These are phyloP conservation scores for Malthinus flaveolus DNA, from an alignment of 2,888 invertebrate species.

Conservation along the genomic window DNA sequence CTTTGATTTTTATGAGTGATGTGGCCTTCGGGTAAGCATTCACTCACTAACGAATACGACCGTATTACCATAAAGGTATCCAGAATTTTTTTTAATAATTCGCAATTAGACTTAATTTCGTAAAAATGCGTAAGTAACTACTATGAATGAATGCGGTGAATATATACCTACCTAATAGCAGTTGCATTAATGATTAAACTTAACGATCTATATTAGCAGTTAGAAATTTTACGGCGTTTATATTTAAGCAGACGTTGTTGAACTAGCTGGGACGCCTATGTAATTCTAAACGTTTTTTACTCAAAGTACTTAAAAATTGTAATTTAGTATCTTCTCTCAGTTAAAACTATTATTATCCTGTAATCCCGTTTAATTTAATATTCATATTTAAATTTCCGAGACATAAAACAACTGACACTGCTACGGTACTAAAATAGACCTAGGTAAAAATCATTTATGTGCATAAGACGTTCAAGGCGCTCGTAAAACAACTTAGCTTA, in stretches of 20 bases:
- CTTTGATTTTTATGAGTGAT: conserved; percentile 22
- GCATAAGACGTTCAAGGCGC: no score
- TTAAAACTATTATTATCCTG: conserved; percentile 2
- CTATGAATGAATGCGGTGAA: no score
- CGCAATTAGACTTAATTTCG: neutral
- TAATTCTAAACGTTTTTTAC: conserved; percentile 2
- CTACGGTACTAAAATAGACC: no score
- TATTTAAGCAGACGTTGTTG: neutral
- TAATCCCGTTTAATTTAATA: conserved; percentile 1
- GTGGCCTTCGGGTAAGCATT: conserved; percentile 26
- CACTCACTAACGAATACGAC: conserved; percentile 3
- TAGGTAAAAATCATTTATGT: no score
- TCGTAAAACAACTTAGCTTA: no score
- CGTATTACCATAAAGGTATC: neutral
- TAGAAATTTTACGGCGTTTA: neutral
- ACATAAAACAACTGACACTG: neutral
- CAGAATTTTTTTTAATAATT: neutral
- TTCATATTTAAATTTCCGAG: neutral
- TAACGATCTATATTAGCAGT: conserved; percentile 2
- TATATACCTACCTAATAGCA: no score
- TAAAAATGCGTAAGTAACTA: no score
- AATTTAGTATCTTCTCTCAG: conserved; percentile 4
- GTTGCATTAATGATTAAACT: neutral
- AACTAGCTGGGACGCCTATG: neutral
- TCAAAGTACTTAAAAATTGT: conserved; percentile 4